Base-by-base conservation (phyloP, 1,140 invertebrate genomes). In the Oedothorax gibbosus region DNA sequence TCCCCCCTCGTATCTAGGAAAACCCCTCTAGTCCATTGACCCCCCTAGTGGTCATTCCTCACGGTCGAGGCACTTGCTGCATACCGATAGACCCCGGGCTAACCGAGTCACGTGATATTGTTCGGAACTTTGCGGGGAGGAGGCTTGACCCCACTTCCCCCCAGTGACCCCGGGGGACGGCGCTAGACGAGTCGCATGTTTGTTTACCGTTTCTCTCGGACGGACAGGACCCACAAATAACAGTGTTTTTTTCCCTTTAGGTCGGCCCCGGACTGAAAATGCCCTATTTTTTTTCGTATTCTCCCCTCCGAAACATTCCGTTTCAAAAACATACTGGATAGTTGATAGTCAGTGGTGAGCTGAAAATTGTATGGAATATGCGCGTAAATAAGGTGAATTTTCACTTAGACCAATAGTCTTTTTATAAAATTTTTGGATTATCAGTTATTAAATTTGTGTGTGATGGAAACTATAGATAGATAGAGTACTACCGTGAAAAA, bases 61-160 rank as follows among this genome's bases (percentile, higher is more conserved):
- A 80, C 69, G 78, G 78, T 80, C 68, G 68, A 35, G 60, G 81
- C 81, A 84, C 81, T 84, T 84, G 81, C 68, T 76, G 81, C 81
- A 84, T 84, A 56, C 81, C 81, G 62, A 72, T 73, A 50, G 76
- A 66, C 81, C 62, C 71, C 71, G 81, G 77, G 77, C 77, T 68
- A 79, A 49, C 49, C 8, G 54, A 50, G 21, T 60, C 78, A 62
- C 78, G 78, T 81, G 78, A 81, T 35, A 35, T 64, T 54, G 66
- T 68, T 62, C 60, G 14, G 51, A 64, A 60, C 73, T 76, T 49
- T n/a, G n/a, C 21, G 49, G 18, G 53, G 56, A n/a, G n/a, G n/a
- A n/a, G 73, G 78, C 15, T 73, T 68, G 81, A 76, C 81, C 81
- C 81, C 72, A 35, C 35, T 35, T 2, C 35, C 35, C 35, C 35